A percentile compares a stretch with the other conserved stretches of the same genome.
phyloP scores from a whole-genome alignment of 1,140 invertebrate genomes.

The Andrena cerasifolii region DNA sequence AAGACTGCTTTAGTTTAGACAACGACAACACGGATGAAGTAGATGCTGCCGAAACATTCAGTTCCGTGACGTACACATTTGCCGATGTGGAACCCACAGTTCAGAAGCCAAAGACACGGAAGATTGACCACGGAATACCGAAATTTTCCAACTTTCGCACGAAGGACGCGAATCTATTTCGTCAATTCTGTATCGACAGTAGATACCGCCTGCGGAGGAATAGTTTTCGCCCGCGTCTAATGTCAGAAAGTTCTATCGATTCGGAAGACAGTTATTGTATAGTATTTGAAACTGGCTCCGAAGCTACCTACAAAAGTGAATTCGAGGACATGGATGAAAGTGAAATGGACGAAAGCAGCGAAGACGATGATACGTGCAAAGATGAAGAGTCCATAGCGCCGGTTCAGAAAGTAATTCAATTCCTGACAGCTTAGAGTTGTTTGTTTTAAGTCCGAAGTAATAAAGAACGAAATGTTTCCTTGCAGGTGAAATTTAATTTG shows the following conservation, averaged over 20 bases:
- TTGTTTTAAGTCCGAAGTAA: constrained; percentile 6
- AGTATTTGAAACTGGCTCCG: constrained; percentile 71
- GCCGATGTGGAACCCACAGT: constrained; percentile 42
- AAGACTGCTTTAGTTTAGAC: constrained; percentile 8
- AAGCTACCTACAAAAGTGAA: constrained; percentile 41
- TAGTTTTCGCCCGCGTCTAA: constrained; percentile 49
- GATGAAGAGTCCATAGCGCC: neutral
- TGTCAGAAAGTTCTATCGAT: constrained; percentile 77
- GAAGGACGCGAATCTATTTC: constrained; percentile 32
- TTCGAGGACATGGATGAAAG: constrained; percentile 42
- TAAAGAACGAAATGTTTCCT: constrained; percentile 62
- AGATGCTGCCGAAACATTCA: neutral
- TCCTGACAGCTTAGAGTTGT: neutral
- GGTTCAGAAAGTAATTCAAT: constrained; percentile 50
- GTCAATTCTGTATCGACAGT: constrained; percentile 1
- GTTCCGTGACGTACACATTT: constrained; percentile 18
- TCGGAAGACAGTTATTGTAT: constrained; percentile 79
- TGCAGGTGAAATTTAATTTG: constrained; percentile 85
- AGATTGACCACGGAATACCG: neutral
- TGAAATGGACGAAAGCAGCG: constrained; percentile 18
- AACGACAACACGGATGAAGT: constrained; percentile 15
- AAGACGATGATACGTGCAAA: constrained; percentile 21
- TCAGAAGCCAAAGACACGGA: constrained; percentile 10
- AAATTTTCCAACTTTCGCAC: constrained; percentile 36
- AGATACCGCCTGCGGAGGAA: constrained; percentile 25